These are phyloP conservation scores for Drosophila koepferae DNA, from an alignment of 2,888 invertebrate genomes.

Conservation along the genomic window DNA sequence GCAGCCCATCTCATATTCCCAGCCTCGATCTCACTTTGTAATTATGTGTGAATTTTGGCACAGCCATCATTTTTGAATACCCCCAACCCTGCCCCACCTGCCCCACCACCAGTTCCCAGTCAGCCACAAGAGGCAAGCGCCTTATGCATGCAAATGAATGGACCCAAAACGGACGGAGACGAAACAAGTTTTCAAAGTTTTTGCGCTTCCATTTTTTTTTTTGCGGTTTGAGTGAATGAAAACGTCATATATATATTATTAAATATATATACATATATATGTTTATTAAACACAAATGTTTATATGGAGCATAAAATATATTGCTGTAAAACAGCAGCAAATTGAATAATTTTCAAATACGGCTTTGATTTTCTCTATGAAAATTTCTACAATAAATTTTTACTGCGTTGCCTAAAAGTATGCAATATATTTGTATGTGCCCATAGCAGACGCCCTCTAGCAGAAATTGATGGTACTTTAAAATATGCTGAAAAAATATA, in stretches of 20 bases:
- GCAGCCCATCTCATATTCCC: constrained; percentile 23
- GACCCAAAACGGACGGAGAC: background rate
- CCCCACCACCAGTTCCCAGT: background rate
- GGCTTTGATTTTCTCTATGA: background rate
- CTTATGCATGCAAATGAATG: constrained; percentile 50
- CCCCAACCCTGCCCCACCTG: background rate
- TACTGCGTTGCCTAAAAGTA: background rate
- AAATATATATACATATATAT: background rate
- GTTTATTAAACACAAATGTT: too few species aligned
- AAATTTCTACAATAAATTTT: background rate
- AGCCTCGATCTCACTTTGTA: constrained; percentile 54
- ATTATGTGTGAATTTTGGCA: constrained; percentile 77
- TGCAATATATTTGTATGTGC: background rate
- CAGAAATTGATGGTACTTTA: background rate
- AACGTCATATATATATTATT: too few species aligned
- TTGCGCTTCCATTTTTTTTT: too few species aligned
- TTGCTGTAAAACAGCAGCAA: background rate
- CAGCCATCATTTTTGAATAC: constrained; percentile 47
- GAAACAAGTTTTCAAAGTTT: constrained; percentile 31
- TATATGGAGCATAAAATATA: background rate
- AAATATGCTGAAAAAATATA: too few species aligned
- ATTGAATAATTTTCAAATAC: background rate
- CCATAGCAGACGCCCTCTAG: background rate
- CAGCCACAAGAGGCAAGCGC: constrained; percentile 4
- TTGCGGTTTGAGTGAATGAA: background rate